Conservation (phyloP, 2,797 vertebrate species). For the Clamator glandarius region DNA sequence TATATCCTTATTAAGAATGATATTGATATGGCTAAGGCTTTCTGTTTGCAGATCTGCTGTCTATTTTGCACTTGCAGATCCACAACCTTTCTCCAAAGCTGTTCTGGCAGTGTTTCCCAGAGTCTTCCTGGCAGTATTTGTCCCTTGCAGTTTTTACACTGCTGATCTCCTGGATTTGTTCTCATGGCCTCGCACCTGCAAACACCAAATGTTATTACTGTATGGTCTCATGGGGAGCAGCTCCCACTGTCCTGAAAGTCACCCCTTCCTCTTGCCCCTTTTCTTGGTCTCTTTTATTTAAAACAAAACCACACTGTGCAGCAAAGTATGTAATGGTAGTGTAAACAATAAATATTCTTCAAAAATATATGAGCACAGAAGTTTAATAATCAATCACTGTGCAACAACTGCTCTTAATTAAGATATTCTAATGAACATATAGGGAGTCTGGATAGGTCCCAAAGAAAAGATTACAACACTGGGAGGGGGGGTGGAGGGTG, state of each 20-base stretch:
- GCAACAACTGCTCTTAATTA: neutral
- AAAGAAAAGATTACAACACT: neutral
- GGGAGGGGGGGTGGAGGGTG: accelerated
- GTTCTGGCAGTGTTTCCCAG: neutral
- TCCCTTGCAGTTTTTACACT: neutral
- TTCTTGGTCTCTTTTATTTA: neutral
- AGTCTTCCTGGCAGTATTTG: neutral
- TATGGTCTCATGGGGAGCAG: neutral
- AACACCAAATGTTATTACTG: accelerated
- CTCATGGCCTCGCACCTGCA: neutral
- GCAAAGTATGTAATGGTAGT: neutral
- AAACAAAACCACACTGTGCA: neutral
- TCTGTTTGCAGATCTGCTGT: neutral
- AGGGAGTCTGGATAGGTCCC: neutral
- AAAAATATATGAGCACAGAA: neutral
- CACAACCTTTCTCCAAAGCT: neutral
- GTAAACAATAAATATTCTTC: neutral
- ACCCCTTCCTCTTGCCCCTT: accelerated
- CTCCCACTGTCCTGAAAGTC: neutral
- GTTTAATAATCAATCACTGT: neutral
- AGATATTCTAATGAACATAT: neutral
- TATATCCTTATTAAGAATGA: no score
- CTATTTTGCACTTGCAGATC: neutral
- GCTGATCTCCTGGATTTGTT: neutral
- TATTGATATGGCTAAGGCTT: neutral